Evolutionary conservation across 1,140 invertebrate genomes (phyloP).

Genomic region (Propsilocerus akamusi): DNA sequence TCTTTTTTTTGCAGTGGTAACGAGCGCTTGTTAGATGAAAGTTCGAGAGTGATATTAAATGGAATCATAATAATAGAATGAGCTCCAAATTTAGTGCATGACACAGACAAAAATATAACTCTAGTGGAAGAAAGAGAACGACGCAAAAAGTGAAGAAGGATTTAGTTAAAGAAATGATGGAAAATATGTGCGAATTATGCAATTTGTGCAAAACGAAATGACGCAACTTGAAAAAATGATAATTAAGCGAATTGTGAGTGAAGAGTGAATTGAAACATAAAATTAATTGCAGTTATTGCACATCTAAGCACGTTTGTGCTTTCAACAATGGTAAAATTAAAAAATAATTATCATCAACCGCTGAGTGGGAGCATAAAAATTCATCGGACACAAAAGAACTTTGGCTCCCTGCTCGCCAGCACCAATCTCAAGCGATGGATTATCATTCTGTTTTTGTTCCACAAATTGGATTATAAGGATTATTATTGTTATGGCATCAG

Average conservation of each 20-base stretch:
- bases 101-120: no score
- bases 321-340: conserved; percentile 1
- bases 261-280: not conserved
- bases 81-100: no score
- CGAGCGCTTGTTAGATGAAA: no score
- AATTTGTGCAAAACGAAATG: no score
- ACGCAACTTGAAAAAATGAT: not conserved
- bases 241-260: not conserved
- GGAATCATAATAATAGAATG: no score
- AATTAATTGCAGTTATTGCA: not conserved
- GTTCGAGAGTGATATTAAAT: no score
- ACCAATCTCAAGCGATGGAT: not conserved
- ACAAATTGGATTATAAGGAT: conserved; percentile 2
- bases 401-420: not conserved
- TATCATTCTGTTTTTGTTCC: not conserved
- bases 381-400: no score
- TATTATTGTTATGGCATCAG: conserved; percentile 2
- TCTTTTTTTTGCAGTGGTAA: no score
- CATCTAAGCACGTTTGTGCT: not conserved
- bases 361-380: not conserved
- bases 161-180: no score
- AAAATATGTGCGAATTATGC: no score
- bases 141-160: no score
- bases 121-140: no score
- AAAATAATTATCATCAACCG: conserved; percentile 3